Conservation (phyloP, 2,113 vertebrate genomes). For the Cheirogaleus medius region DNA sequence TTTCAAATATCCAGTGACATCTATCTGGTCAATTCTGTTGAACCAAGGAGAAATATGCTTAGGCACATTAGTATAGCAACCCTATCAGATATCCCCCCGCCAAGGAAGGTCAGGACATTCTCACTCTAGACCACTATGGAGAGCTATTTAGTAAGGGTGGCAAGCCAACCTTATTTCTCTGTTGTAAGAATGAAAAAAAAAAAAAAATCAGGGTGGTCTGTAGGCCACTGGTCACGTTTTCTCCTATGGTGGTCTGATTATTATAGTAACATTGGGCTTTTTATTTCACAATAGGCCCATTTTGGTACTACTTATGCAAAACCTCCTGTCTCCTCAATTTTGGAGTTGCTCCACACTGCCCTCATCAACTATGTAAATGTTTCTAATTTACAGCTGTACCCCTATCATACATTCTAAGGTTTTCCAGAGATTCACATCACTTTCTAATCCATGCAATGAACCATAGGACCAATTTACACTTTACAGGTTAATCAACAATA, state of each 20-base stretch:
- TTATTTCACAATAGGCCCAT: background rate
- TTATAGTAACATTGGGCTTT: background rate
- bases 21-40: background rate
- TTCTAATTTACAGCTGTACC: background rate
- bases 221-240: background rate
- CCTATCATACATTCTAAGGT: background rate
- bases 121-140: background rate
- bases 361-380: background rate
- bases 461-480: background rate
- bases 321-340: background rate
- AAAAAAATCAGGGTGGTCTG: background rate
- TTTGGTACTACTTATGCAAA: constrained; percentile 2
- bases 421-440: background rate
- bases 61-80: background rate
- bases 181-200: background rate
- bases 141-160: background rate
- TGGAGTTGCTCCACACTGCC: background rate
- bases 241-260: constrained; percentile 29
- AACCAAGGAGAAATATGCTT: background rate
- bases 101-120: background rate
- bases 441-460: background rate
- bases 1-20: background rate
- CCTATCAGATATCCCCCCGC: background rate
- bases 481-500: background rate
- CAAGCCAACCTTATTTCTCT: background rate